A percentile compares a stretch with the other conserved stretches of the same genome.
Evolutionary conservation across 2,888 invertebrate genomes (phyloP).

Genomic region (Cephus spinipes): DNA sequence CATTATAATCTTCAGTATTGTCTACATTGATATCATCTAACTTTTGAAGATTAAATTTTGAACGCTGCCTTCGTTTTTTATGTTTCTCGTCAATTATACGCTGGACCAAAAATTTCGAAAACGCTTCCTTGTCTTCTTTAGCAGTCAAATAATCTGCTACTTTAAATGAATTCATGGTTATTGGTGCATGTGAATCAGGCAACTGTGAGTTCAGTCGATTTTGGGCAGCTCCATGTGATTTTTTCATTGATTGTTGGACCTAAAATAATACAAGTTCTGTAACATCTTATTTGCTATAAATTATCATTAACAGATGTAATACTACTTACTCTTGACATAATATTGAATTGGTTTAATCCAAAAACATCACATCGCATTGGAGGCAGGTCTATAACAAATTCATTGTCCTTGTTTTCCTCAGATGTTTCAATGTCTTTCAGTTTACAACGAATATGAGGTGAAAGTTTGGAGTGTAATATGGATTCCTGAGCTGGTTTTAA

Average conservation of each 20-base stretch:
- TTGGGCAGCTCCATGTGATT: conserved; percentile 52
- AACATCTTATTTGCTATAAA: conserved; percentile 16
- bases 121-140: conserved; percentile 67
- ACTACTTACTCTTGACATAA: conserved; percentile 69
- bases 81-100: conserved; percentile 65
- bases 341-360: conserved; percentile 76
- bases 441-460: conserved; percentile 14
- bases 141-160: conserved; percentile 29
- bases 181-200: conserved; percentile 32
- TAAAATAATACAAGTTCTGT: conserved; percentile 32
- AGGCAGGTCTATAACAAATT: conserved; percentile 70
- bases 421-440: conserved; percentile 11
- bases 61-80: conserved; percentile 33
- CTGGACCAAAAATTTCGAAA: conserved; percentile 71
- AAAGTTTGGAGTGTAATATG: conserved; percentile 29
- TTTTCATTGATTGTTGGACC: conserved; percentile 56
- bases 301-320: background rate
- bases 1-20: conserved; percentile 37
- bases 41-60: background rate
- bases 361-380: conserved; percentile 80
- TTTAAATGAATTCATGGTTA: conserved; percentile 35
- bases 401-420: conserved; percentile 58
- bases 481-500: conserved; percentile 35
- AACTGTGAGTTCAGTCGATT: conserved; percentile 24
- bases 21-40: conserved; percentile 18